These are phyloP conservation scores for Myrmophylax atrothorax DNA, from an alignment of 2,113 vertebrate genomes.

Conservation along the genomic window DNA sequence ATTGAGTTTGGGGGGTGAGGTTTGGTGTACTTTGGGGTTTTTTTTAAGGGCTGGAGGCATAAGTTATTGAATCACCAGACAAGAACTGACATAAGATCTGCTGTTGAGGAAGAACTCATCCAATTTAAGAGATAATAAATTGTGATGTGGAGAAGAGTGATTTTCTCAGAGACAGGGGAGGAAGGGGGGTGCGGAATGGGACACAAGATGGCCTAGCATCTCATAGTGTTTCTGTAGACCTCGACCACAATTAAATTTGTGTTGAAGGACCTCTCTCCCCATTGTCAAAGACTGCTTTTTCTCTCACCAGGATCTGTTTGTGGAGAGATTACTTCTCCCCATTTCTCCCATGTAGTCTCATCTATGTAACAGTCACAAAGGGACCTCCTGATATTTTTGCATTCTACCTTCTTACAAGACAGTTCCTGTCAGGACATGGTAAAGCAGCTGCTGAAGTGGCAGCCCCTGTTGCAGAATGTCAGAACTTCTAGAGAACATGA, in stretches of 20 bases:
- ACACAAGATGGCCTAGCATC: neutral
- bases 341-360: neutral
- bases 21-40: neutral
- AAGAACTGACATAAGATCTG: neutral
- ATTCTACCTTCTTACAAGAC: neutral
- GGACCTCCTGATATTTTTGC: neutral
- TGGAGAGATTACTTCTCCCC: neutral
- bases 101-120: neutral
- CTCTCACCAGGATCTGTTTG: neutral
- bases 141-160: neutral
- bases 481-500: neutral
- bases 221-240: neutral
- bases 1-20: too few relatives aligned
- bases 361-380: neutral
- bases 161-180: neutral
- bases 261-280: neutral
- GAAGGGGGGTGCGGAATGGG: accelerated
- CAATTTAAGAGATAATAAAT: neutral
- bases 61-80: neutral
- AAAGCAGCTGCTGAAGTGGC: neutral
- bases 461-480: neutral
- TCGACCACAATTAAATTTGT: neutral
- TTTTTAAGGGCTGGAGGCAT: neutral
- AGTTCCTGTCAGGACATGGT: neutral
- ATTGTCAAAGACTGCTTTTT: neutral